phyloP scores from a whole-genome alignment of 53 echinoderm and acorn worm genomes.

The Holothuria scabra region DNA sequence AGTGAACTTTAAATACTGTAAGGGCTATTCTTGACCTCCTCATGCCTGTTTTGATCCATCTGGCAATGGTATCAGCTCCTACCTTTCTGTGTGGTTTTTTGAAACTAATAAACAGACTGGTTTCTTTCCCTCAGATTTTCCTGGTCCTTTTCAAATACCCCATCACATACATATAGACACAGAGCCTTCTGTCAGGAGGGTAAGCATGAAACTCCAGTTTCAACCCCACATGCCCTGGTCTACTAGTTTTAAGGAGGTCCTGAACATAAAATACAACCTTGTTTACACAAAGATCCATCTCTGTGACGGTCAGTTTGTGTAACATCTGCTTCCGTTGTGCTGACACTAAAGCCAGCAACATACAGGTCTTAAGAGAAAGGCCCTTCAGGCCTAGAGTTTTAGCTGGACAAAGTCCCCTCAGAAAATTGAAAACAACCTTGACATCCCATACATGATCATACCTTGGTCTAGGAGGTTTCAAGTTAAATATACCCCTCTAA shows the following conservation, averaged over 20 bases:
- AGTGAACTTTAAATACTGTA: no score
- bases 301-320: neutral
- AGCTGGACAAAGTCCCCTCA: conserved; percentile 5
- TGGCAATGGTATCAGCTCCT: no score
- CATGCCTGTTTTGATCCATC: no score
- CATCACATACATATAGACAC: neutral
- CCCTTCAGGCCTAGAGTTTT: neutral
- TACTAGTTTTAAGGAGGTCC: neutral
- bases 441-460: conserved; percentile 6
- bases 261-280: neutral
- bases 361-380: neutral
- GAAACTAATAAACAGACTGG: no score
- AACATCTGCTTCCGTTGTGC: conserved; percentile 5
- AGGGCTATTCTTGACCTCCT: no score
- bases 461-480: neutral
- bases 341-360: neutral
- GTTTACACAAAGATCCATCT: neutral
- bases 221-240: neutral
- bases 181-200: conserved; percentile 25
- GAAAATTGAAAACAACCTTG: neutral
- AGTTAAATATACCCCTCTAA: conserved; percentile 18
- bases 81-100: no score
- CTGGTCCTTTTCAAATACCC: no score
- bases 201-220: neutral
- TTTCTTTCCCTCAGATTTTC: no score